Evolutionary conservation across 2,113 vertebrate genomes (phyloP).

Genomic region (Eudorcas thomsonii): DNA sequence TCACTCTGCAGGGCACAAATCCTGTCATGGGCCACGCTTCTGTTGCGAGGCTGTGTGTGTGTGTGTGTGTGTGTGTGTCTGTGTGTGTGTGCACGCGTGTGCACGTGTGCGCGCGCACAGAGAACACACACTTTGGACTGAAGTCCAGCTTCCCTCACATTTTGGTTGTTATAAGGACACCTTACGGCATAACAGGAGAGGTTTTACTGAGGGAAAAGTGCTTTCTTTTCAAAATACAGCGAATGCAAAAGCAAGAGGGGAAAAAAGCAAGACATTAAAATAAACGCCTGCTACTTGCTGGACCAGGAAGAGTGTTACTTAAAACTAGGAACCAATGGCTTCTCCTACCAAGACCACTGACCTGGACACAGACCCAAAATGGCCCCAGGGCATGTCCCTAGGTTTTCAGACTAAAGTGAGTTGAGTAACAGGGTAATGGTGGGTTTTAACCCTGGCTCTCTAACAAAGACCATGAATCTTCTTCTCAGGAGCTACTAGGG

Average conservation of each 20-base stretch:
- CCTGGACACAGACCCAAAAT: rapidly evolving
- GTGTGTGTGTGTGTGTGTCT: rapidly evolving
- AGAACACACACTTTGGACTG: not conserved
- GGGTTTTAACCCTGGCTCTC: not conserved
- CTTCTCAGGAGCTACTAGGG: not conserved
- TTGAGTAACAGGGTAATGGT: rapidly evolving
- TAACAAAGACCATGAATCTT: not conserved
- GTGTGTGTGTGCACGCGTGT: rapidly evolving
- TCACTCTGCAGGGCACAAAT: rapidly evolving
- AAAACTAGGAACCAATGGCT: not conserved
- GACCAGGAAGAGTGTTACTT: not conserved
- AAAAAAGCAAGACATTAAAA: not conserved
- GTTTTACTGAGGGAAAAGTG: not conserved
- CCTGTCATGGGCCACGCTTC: rapidly evolving
- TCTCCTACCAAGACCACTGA: not conserved
- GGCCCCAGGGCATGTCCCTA: rapidly evolving
- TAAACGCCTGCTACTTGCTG: not conserved
- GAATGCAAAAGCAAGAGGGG: no score
- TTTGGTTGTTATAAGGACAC: not conserved
- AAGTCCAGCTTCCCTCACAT: not conserved
- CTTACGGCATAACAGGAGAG: rapidly evolving
- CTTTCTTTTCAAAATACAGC: not conserved
- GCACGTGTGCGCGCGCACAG: rapidly evolving
- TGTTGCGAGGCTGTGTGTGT: rapidly evolving
- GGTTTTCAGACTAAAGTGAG: not conserved